phyloP scores from a whole-genome alignment of 2,113 vertebrate genomes.

The Callipepla squamata region DNA sequence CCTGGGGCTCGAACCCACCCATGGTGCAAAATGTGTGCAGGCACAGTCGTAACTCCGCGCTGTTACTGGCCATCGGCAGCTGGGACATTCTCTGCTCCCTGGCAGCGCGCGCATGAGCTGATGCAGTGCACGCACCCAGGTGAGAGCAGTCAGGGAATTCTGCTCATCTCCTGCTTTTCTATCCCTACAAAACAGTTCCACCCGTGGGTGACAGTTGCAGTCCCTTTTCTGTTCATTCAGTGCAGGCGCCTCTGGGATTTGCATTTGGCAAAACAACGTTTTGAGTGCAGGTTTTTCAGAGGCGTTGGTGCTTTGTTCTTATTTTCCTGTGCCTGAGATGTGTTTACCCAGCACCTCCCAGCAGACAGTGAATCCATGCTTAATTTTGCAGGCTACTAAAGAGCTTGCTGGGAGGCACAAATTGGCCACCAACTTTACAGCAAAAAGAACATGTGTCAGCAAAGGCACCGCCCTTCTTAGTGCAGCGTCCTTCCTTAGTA shows the following conservation, averaged over 20 bases:
- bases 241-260: neutral
- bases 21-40: neutral
- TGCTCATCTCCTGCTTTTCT: neutral
- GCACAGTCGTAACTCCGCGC: rapidly evolving
- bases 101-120: neutral
- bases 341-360: neutral
- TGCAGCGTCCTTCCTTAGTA: neutral
- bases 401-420: neutral
- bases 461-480: neutral
- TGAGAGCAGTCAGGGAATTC: neutral
- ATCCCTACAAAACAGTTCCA: neutral
- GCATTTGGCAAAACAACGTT: neutral
- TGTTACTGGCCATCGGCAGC: rapidly evolving
- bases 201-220: neutral
- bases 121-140: neutral
- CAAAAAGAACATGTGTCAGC: neutral
- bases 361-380: neutral
- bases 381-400: neutral
- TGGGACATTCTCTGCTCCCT: rapidly evolving
- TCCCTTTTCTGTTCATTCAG: neutral
- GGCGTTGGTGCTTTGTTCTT: neutral
- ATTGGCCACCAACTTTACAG: neutral
- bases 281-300: constrained; percentile 15
- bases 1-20: neutral
- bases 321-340: neutral